Conservation (phyloP, 2,888 invertebrate species). For the Sericinus montela region DNA sequence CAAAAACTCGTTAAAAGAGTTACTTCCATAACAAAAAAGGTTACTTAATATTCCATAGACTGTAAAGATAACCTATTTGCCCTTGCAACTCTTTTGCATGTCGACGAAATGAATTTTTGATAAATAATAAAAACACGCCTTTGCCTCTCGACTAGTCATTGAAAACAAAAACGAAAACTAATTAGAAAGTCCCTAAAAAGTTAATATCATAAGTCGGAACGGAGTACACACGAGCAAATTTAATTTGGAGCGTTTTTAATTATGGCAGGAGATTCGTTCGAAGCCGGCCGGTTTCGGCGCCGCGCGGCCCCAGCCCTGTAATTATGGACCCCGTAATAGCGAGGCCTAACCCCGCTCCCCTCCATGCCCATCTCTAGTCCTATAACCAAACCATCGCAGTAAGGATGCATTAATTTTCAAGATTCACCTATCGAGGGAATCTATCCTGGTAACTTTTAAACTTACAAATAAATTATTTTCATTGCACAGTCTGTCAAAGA, state of each 20-base stretch:
- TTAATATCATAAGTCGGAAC: constrained; percentile 73
- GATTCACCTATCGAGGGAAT: constrained; percentile 2
- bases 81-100: too few relatives aligned
- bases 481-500: too few relatives aligned
- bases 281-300: constrained; percentile 66
- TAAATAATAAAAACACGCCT: background rate
- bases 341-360: constrained; percentile 53
- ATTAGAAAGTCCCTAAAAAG: constrained; percentile 77
- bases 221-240: constrained; percentile 73
- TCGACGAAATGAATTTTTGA: too few relatives aligned
- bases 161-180: constrained; percentile 60
- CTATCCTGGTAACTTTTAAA: too few relatives aligned
- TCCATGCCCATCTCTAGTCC: constrained; percentile 45
- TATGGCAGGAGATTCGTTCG: constrained; percentile 69
- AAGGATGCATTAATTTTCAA: constrained; percentile 33
- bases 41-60: too few relatives aligned
- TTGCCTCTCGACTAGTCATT: constrained; percentile 43
- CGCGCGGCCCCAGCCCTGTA: constrained; percentile 75
- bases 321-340: constrained; percentile 77
- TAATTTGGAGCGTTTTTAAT: constrained; percentile 79
- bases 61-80: too few relatives aligned
- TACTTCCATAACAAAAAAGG: too few relatives aligned
- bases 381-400: constrained; percentile 47
- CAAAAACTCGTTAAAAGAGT: too few relatives aligned
- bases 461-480: too few relatives aligned